Conservation (phyloP, 1,140 invertebrate genomes). For the Drosophila serrata region DNA sequence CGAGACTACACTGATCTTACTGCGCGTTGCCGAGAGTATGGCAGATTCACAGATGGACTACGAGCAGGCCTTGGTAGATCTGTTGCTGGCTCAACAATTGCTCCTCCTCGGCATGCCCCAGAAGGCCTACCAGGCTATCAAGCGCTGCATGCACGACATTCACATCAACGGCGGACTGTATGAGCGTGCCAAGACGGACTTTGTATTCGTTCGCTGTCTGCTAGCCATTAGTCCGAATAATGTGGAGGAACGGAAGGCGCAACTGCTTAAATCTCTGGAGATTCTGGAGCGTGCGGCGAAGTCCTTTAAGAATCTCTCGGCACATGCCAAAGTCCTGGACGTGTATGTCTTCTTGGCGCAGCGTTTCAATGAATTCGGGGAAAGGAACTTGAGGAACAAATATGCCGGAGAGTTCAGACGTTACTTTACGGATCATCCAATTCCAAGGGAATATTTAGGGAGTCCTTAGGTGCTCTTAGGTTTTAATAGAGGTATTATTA, state of each 20-base stretch:
- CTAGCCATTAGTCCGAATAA: slow-evolving; percentile 87
- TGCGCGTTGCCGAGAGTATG: slow-evolving; percentile 90
- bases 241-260: slow-evolving; percentile 85
- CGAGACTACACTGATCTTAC: slow-evolving; percentile 88
- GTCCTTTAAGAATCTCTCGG: slow-evolving; percentile 91
- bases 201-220: slow-evolving; percentile 88
- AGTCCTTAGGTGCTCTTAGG: slow-evolving; percentile 51
- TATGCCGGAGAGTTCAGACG: slow-evolving; percentile 90
- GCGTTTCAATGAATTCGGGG: slow-evolving; percentile 89
- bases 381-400: slow-evolving; percentile 89
- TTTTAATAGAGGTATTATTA: slow-evolving; percentile 39
- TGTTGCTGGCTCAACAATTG: slow-evolving; percentile 92
- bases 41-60: slow-evolving; percentile 91
- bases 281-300: slow-evolving; percentile 89
- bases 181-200: slow-evolving; percentile 89
- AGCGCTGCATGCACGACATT: slow-evolving; percentile 90
- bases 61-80: slow-evolving; percentile 90
- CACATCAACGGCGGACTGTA: slow-evolving; percentile 93
- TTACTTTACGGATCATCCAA: slow-evolving; percentile 89
- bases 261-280: slow-evolving; percentile 88
- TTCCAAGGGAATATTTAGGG: slow-evolving; percentile 75
- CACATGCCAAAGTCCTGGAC: slow-evolving; percentile 90
- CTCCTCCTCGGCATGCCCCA: slow-evolving; percentile 90
- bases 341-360: slow-evolving; percentile 88
- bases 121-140: slow-evolving; percentile 90